Evolutionary conservation across 2,113 vertebrate species (phyloP).

Genomic region (Dasyornis broadbenti): DNA sequence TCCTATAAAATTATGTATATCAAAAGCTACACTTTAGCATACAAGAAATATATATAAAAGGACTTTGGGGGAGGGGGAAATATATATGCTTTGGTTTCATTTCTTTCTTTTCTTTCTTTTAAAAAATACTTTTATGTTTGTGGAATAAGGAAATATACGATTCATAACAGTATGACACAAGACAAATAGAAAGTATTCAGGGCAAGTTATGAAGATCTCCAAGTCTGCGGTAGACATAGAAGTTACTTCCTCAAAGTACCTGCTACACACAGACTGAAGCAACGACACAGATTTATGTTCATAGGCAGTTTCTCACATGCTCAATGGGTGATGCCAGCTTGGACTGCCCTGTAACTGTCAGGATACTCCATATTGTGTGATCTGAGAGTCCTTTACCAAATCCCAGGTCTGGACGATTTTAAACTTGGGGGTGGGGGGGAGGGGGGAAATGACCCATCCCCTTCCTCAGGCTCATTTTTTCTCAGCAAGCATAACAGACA

Average conservation of each 20-base stretch:
- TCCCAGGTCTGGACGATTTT: not conserved
- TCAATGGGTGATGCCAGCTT: not conserved
- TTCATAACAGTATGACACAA: not conserved
- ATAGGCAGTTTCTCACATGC: not conserved
- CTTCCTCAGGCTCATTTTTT: not conserved
- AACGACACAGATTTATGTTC: not conserved
- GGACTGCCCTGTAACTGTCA: not conserved
- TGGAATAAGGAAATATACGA: not conserved
- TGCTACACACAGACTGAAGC: not conserved
- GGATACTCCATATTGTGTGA: fast-evolving
- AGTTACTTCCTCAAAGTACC: not conserved
- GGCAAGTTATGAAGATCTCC: not conserved
- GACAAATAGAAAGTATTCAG: not conserved
- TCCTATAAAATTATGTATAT: not conserved
- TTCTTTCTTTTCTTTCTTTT: not conserved
- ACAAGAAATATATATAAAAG: not conserved
- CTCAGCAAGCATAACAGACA: not conserved
- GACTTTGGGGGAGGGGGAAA: not conserved
- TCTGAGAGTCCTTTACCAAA: not conserved
- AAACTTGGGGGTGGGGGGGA: not conserved
- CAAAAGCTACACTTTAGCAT: not conserved
- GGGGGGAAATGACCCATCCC: not conserved
- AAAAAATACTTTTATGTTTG: not conserved
- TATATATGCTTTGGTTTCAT: not conserved
- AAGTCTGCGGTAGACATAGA: not conserved